These are phyloP conservation scores for Brotogeris chrysoptera DNA, from an alignment of 2,797 vertebrate species.

Conservation along the genomic window DNA sequence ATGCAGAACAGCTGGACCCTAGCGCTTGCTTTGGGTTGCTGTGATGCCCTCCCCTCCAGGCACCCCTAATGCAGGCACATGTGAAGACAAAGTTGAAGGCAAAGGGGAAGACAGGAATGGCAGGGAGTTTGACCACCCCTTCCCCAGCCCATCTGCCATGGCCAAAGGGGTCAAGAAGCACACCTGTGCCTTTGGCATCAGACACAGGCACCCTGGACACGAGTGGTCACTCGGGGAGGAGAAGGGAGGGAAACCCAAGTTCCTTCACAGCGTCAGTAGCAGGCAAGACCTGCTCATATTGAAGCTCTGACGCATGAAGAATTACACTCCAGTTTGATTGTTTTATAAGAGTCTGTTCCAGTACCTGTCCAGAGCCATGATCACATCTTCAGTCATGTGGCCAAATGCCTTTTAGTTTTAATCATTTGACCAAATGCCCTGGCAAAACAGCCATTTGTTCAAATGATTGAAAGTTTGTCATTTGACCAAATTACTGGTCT, in stretches of 20 bases:
- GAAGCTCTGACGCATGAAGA: not conserved
- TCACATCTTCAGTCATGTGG: slow-evolving; percentile 61
- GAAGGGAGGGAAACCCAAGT: not conserved
- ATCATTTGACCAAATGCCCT: slow-evolving; percentile 65
- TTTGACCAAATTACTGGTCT: slow-evolving; percentile 65
- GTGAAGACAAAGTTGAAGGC: not conserved
- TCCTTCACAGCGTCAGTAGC: not conserved
- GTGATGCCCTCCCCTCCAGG: not conserved
- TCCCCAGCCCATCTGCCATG: not conserved
- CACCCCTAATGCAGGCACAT: too few relatives aligned
- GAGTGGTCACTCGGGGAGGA: rapidly evolving
- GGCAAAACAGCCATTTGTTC: slow-evolving; percentile 56
- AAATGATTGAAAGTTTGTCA: slow-evolving; percentile 72
- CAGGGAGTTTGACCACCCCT: not conserved
- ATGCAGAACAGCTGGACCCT: rapidly evolving
- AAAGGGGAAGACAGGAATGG: not conserved
- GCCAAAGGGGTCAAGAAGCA: not conserved
- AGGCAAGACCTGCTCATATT: not conserved
- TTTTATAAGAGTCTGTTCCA: slow-evolving; percentile 66
- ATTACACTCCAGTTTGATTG: slow-evolving; percentile 33
- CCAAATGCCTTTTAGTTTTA: slow-evolving; percentile 65
- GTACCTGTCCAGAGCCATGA: slow-evolving; percentile 48
- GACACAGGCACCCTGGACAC: not conserved
- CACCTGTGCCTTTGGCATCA: not conserved
- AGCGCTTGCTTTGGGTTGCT: not conserved